phyloP scores from a whole-genome alignment of 2,797 vertebrate genomes.

The Spatula clypeata region DNA sequence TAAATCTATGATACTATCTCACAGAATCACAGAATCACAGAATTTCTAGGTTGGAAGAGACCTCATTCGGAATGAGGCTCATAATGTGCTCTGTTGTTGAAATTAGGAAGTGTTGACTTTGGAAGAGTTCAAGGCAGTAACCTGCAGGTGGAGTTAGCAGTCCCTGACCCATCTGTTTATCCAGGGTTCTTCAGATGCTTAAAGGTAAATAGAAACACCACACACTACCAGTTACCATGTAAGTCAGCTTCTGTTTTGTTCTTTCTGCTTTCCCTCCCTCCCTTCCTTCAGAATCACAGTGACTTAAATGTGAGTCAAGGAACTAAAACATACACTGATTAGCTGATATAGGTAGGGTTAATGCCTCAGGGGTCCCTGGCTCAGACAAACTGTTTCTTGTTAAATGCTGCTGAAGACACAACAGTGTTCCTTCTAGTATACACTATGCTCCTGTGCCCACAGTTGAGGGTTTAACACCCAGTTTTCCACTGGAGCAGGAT shows the following conservation, averaged over 20 bases:
- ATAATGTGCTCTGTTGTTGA: not conserved
- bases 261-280: not conserved
- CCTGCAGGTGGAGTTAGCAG: not conserved
- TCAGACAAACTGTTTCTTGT: not conserved
- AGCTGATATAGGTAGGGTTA: not conserved
- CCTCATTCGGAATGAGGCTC: not conserved
- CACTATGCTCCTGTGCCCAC: not conserved
- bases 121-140: not conserved
- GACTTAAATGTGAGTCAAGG: not conserved
- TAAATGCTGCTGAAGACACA: not conserved
- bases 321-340: not conserved
- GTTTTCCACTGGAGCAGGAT: not conserved
- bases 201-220: not conserved
- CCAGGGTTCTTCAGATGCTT: not conserved
- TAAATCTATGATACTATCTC: not conserved
- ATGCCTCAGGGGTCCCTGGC: not conserved
- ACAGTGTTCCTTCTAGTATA: not conserved
- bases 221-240: not conserved
- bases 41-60: too few relatives aligned
- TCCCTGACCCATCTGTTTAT: not conserved
- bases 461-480: not conserved
- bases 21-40: too few relatives aligned
- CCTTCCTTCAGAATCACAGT: not conserved
- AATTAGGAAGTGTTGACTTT: not conserved
- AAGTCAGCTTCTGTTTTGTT: not conserved